Percentiles rank a stretch among this genome's conserved stretches.
Evolutionary conservation across 2,113 vertebrate genomes (phyloP).

Genomic region (Tapirus terrestris): DNA sequence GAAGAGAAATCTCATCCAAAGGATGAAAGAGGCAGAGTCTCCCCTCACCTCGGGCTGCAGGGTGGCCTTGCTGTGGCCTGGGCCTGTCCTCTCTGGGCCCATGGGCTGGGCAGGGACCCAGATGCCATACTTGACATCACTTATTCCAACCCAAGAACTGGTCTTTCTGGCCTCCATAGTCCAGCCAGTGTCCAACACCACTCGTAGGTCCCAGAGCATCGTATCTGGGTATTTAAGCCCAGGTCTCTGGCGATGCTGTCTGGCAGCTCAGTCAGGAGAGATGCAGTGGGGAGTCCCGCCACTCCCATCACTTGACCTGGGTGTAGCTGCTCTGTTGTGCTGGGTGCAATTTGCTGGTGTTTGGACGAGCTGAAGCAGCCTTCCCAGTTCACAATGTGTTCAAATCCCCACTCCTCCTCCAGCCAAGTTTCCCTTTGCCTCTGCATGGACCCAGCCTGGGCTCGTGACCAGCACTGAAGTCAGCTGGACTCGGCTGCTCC

Average conservation of each 20-base stretch:
- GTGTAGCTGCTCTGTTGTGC: background rate
- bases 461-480: background rate
- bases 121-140: background rate
- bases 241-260: background rate
- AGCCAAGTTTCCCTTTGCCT: background rate
- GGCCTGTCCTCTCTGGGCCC: background rate
- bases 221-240: background rate
- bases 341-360: background rate
- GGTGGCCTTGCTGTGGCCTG: background rate
- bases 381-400: background rate
- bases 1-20: background rate
- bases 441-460: background rate
- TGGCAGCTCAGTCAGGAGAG: background rate
- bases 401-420: background rate
- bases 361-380: background rate
- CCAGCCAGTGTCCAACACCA: background rate
- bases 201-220: background rate
- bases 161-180: background rate
- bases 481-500: conserved; percentile 36
- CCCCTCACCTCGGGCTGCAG: background rate
- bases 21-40: background rate
- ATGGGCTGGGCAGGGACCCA: background rate
- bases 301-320: background rate
- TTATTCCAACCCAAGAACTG: background rate
- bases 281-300: background rate